These are phyloP conservation scores for Bedellia somnulentella DNA, from an alignment of 2,888 invertebrate genomes.

Conservation along the genomic window DNA sequence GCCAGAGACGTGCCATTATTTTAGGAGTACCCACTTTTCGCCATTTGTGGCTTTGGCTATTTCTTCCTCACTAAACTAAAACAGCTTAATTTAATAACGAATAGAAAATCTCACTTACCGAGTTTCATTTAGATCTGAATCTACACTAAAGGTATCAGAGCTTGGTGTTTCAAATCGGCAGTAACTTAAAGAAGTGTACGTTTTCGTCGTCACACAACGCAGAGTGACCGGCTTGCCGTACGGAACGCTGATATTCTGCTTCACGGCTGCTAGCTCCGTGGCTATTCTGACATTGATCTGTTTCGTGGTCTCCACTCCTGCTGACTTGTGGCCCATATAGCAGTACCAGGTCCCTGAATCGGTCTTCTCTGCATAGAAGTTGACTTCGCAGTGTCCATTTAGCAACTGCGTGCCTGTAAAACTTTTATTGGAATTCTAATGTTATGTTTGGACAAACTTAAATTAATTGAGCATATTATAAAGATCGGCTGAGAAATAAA, in stretches of 20 bases:
- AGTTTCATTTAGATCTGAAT: slow-evolving; percentile 24
- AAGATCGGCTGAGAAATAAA: no score
- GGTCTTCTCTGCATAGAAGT: slow-evolving; percentile 19
- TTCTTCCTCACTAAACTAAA: no score
- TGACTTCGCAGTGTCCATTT: slow-evolving; percentile 36
- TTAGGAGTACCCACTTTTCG: no score
- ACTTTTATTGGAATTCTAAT: slow-evolving; percentile 14
- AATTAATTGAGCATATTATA: no score
- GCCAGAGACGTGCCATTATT: no score
- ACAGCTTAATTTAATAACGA: no score
- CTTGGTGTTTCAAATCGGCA: slow-evolving; percentile 52
- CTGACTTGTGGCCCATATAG: slow-evolving; percentile 33
- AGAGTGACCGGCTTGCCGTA: slow-evolving; percentile 31
- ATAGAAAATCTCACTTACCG: slow-evolving; percentile 23
- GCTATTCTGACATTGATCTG: slow-evolving; percentile 20
- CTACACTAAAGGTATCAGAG: slow-evolving; percentile 42
- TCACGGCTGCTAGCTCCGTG: slow-evolving; percentile 27
- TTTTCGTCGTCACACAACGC: slow-evolving; percentile 35
- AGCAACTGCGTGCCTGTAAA: slow-evolving; percentile 30
- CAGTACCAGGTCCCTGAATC: slow-evolving; percentile 51
- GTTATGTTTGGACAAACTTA: not conserved
- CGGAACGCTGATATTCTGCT: slow-evolving; percentile 21
- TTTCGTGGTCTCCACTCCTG: slow-evolving; percentile 29
- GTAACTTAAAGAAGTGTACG: slow-evolving; percentile 33
- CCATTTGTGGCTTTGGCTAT: no score